A percentile compares a stretch with the other conserved stretches of the same genome.
Conservation (phyloP, 1,140 invertebrate species). For the Zaprionus taronus region DNA sequence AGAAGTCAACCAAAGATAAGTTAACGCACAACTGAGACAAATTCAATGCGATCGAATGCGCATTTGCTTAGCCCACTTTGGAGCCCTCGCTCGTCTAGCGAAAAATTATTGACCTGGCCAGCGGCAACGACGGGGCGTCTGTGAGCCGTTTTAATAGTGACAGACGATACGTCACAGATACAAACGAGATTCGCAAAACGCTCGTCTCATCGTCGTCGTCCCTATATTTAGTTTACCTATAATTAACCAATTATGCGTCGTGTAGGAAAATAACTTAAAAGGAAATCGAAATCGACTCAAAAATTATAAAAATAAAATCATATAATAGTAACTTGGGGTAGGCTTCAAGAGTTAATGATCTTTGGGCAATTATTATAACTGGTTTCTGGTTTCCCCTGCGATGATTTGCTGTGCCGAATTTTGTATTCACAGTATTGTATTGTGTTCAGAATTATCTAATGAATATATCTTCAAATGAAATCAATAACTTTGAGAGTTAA, state of each 20-base stretch:
- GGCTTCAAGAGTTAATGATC: constrained; percentile 6
- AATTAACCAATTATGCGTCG: constrained; percentile 68
- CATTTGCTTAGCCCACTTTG: constrained; percentile 75
- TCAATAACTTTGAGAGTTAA: constrained; percentile 1
- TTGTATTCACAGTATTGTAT: neutral
- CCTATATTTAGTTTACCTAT: constrained; percentile 37
- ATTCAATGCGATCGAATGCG: constrained; percentile 49
- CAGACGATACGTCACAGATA: constrained; percentile 36
- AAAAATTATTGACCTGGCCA: constrained; percentile 29
- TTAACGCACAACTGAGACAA: constrained; percentile 40
- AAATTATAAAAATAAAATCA: constrained; percentile 14
- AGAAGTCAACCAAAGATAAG: neutral
- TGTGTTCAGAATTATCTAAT: constrained; percentile 46
- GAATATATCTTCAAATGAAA: constrained; percentile 9
- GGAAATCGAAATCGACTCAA: constrained; percentile 11
- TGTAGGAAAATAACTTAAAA: constrained; percentile 27
- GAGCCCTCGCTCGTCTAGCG: constrained; percentile 14
- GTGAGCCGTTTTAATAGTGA: constrained; percentile 57
- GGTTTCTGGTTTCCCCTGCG: constrained; percentile 5
- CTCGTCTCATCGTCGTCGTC: constrained; percentile 28
- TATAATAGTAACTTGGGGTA: constrained; percentile 12
- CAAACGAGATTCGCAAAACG: constrained; percentile 38
- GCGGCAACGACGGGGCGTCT: constrained; percentile 30
- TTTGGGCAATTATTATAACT: constrained; percentile 22
- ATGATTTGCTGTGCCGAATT: constrained; percentile 1